Evolutionary conservation across 2,888 invertebrate species (phyloP), one percentile per base, ranked within the genome.

Genomic region (Perdita meconis): DNA sequence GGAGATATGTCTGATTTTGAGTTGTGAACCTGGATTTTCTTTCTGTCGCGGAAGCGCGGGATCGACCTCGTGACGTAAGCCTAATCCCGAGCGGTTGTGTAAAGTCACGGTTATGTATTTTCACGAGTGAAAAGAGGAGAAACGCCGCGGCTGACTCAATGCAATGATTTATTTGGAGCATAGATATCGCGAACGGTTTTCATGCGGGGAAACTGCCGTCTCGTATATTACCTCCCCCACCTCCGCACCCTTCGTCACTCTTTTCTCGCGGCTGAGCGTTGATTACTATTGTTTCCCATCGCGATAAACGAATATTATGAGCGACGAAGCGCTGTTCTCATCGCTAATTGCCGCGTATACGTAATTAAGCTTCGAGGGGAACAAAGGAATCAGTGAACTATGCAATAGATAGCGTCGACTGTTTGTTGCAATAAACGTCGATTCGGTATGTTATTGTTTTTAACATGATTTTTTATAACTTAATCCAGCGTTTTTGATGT

Each of bases 71-170:
- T 71, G 61, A 56, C 55, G 71, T 61, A 71, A 68, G 51, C 19
- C 13, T 61, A 71, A 68, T 30, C n/a, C n/a, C 4, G 30, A 0
- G 12, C 30, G 10, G 53, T 65, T 71, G 64, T 44, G 59, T 19
- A 55, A 55, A 51, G 26, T 53, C 73, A 42, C 42, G 36, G 42
- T 67, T 72, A 26, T 60, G 51, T 60, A 57, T 57, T 70, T 74
- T 40, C 51, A 4, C 57, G 44, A 59, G 40, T 42, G 69, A 74
- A 64, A 70, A 53, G 51, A 12, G 44, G 44, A 51, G 70, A 74
- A 70, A 64, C 57, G 55, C 30, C n/a, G n/a, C n/a, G 55, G 19
- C 10, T 2, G 4, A 4, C 47, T 13, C 51, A 42, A 59, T 64
- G 16, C 51, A 24, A 24, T 51, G 57, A 71, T 59, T 65, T 71